These are phyloP conservation scores for Sylvilagus bachmani DNA, from an alignment of 2,113 vertebrate species.

Conservation along the genomic window DNA sequence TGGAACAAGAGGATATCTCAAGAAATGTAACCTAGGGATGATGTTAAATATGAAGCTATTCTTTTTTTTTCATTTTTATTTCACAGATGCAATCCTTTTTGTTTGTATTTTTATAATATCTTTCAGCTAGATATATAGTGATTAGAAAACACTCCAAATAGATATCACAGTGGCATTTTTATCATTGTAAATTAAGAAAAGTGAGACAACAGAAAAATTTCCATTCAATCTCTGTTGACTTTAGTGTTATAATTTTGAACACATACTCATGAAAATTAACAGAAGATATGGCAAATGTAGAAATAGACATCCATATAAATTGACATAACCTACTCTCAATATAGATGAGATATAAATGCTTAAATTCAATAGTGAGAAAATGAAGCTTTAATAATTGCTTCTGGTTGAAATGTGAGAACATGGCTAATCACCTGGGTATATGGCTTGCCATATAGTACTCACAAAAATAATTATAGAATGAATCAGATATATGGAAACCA, in stretches of 20 bases:
- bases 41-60: background rate
- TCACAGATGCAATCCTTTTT: background rate
- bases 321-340: background rate
- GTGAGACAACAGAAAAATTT: background rate
- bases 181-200: conserved; percentile 38
- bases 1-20: background rate
- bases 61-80: background rate
- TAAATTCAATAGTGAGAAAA: conserved; percentile 6
- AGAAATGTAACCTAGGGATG: background rate
- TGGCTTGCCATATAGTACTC: background rate
- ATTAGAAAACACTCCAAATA: background rate
- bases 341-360: background rate
- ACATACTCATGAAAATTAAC: background rate
- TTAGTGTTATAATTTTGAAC: background rate
- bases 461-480: conserved; percentile 2
- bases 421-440: background rate
- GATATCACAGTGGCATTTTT: background rate
- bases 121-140: background rate
- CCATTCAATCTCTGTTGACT: background rate
- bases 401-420: background rate
- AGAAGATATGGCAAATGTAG: background rate
- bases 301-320: background rate
- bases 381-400: background rate
- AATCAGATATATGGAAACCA: background rate
- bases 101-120: background rate